Base-by-base conservation (phyloP, 2,888 invertebrate species). In the Neocrepidodera transversa region DNA sequence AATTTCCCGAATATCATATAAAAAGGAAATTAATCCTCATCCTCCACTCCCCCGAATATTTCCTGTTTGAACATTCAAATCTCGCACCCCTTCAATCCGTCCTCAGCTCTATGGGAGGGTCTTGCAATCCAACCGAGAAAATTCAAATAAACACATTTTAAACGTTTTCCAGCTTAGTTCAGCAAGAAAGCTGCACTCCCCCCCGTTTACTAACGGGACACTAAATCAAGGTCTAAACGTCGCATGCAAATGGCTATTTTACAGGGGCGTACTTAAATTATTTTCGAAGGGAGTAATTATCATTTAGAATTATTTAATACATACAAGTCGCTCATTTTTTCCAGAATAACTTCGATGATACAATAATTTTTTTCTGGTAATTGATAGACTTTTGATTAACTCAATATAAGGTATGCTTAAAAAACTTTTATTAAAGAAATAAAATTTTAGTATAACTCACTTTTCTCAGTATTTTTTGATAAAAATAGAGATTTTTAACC, bases 121-220 rank as follows among this genome's bases (percentile, higher is more conserved):
- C 53, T 32, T 42, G 14, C 42, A 42, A 20, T 13, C 20, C 42
- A 23, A 42, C 42, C 42, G 68, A 69, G 74, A 74, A 76, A 76
- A 74, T 76, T 75, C 73, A 74, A 76, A 76, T 76, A 76, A 76
- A 76, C 75, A 75, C 64, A 76, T 77, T 77, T 76, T 75, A 76
- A 76, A 74, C 73, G 75, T 74, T 64, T 53, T 60, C 42, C 58
- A 71, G 74, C 75, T 74, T 72, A 73, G 69, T 66, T 72, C 70
- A 68, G 71, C 70, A 65, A 54, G 66, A 67, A 65, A 60, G 66
- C 62, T 64, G 60, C 65, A 58, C 60, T 54, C 67, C 63, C 62
- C 54, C 61, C 47, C 63, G 62, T 50, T 64, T 55, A 52, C 58
- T 11, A 20, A n/a, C 42, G n/a, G 20, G 64, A 60, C 65, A 62